Base-by-base conservation (phyloP, 2,888 invertebrate genomes). In the Anarsia innoxiella region DNA sequence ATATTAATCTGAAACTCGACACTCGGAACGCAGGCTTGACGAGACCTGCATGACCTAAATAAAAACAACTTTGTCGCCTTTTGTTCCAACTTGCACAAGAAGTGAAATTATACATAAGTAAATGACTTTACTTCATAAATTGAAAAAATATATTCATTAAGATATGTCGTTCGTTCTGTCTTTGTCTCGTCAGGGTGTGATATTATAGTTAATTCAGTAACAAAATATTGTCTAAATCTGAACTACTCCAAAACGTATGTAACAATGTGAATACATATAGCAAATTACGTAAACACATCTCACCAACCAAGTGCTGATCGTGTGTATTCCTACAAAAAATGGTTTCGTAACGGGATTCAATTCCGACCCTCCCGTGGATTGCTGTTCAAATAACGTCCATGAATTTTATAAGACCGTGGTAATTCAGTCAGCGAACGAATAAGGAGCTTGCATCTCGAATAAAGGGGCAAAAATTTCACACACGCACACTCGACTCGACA, bases 1-100 rank as follows among this genome's bases (percentile, higher is more conserved):
- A 68, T 66, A 64, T 68, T 67, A 72, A 70, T 71, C 68, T 67
- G 64, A 53, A 70, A 71, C 58, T 57, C 53, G 60, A 71, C 59
- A 61, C 68, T 62, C 54, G 52, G 45, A 55, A 56, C 54, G 55
- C 47, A 48, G 48, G 48, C 55, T 48, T 54, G 56, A 60, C 61
- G 63, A 63, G 52, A 49, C 53, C 53, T 49, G 56, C 51, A 56
- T 60, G 69, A 68, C 70, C 67, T 55, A 66, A 68, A 73, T 70
- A 66, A 68, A 61, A 62, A 63, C 61, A 59, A 65, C 58, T 56
- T 59, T 59, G 62, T 61, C 53, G 63, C 56, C 61, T 68, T 71
- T 71, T 70, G 67, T 72, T 71, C 53, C 61, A 62, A 50, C 57
- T 67, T 60, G 59, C 68, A 69, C 59, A 51, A 53, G 44, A 55